These are phyloP conservation scores for Tupaia chinensis DNA, from an alignment of 2,113 vertebrate species.

Conservation along the genomic window DNA sequence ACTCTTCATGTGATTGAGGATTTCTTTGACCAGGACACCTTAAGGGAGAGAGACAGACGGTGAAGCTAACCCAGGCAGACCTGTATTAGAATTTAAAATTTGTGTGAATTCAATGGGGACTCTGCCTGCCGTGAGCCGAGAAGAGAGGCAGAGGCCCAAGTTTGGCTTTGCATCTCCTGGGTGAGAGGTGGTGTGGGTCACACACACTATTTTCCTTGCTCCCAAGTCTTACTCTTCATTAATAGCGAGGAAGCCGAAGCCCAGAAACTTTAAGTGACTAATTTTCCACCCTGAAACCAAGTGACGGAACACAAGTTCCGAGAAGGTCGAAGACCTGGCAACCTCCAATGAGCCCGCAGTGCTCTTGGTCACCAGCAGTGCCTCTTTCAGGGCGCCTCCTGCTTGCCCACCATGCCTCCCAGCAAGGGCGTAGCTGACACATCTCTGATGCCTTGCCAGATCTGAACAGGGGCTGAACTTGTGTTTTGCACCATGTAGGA, in stretches of 20 bases:
- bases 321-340: background rate
- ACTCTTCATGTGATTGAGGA: conserved; percentile 90
- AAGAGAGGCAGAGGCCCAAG: background rate
- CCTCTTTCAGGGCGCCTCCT: background rate
- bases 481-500: background rate
- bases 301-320: background rate
- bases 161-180: background rate
- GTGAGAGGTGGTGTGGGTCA: background rate
- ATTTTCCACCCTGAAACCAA: background rate
- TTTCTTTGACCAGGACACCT: conserved; percentile 91
- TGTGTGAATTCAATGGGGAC: background rate
- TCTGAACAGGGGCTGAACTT: background rate
- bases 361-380: background rate
- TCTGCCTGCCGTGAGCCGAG: background rate
- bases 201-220: background rate
- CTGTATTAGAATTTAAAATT: background rate
- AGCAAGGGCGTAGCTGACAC: background rate
- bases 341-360: background rate
- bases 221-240: background rate
- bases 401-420: background rate
- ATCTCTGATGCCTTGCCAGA: background rate
- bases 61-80: background rate
- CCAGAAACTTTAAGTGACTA: background rate
- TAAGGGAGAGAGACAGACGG: conserved; percentile 73
- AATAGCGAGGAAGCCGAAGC: background rate